Evolutionary conservation across 2,888 invertebrate species (phyloP).

Genomic region (Philonicus albiceps): DNA sequence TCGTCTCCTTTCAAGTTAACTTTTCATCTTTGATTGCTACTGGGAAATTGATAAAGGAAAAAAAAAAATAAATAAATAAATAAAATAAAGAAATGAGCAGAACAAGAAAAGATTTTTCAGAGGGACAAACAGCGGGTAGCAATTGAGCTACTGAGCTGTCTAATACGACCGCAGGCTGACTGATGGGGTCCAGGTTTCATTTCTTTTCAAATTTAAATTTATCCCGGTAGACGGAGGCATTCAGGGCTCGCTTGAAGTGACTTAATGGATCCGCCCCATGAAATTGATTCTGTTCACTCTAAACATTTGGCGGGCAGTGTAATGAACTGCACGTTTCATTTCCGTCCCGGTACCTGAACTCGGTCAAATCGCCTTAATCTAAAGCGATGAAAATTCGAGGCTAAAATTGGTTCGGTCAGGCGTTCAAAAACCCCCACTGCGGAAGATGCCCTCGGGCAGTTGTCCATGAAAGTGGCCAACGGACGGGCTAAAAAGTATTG

Average conservation of each 20-base stretch:
- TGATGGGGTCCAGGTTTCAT: slow-evolving; percentile 31
- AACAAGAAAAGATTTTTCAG: background rate
- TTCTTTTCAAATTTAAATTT: slow-evolving; percentile 31
- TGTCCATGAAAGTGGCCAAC: background rate
- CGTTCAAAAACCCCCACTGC: background rate
- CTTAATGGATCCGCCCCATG: slow-evolving; percentile 36
- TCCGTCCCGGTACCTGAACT: slow-evolving; percentile 27
- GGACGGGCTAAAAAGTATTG: background rate
- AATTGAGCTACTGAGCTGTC: slow-evolving; percentile 7
- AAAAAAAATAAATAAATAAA: no score
- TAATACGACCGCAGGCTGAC: slow-evolving; percentile 28
- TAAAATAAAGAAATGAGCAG: no score
- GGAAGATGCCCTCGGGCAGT: background rate
- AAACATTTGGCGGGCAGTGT: slow-evolving; percentile 16
- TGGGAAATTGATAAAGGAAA: slow-evolving; percentile 11
- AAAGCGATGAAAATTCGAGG: background rate
- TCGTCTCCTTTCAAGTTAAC: background rate
- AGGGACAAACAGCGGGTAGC: slow-evolving; percentile 23
- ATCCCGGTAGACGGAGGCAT: background rate
- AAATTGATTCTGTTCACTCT: slow-evolving; percentile 44
- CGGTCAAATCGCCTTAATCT: background rate
- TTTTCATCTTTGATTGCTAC: slow-evolving; percentile 24
- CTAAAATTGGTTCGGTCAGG: slow-evolving; percentile 14
- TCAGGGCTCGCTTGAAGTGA: background rate
- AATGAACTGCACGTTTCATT: slow-evolving; percentile 44